phyloP scores from a whole-genome alignment of 2,888 invertebrate species.

The Selenia dentaria region DNA sequence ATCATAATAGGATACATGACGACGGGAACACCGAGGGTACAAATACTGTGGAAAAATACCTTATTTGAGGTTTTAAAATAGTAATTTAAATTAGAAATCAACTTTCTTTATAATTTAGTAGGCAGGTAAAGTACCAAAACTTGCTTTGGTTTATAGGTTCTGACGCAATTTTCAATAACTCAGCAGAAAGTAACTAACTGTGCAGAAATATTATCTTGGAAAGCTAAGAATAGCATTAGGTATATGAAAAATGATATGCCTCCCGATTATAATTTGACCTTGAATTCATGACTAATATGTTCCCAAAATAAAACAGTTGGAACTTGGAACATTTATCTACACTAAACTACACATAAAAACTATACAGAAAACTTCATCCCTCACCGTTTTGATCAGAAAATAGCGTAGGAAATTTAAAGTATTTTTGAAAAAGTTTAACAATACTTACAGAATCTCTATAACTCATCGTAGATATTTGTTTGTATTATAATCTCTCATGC shows the following conservation, averaged over 20 bases:
- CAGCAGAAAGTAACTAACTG: no score
- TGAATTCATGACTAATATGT: slow-evolving; percentile 61
- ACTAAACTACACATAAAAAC: slow-evolving; percentile 21
- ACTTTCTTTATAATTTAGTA: background rate
- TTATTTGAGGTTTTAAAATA: slow-evolving; percentile 13
- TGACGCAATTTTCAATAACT: background rate
- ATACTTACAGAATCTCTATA: slow-evolving; percentile 74
- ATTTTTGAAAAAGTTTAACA: background rate
- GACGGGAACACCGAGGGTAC: slow-evolving; percentile 50
- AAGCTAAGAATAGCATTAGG: slow-evolving; percentile 31
- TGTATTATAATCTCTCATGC: no score
- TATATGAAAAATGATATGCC: slow-evolving; percentile 59
- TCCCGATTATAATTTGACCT: slow-evolving; percentile 53
- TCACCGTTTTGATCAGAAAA: background rate
- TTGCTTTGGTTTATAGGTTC: slow-evolving; percentile 2
- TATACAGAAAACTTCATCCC: background rate
- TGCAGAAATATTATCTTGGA: background rate
- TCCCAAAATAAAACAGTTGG: slow-evolving; percentile 60
- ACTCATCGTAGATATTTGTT: slow-evolving; percentile 56
- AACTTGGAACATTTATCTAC: slow-evolving; percentile 39
- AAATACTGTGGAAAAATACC: slow-evolving; percentile 49
- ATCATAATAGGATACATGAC: slow-evolving; percentile 48
- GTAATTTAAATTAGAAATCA: background rate
- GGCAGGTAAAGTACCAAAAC: background rate
- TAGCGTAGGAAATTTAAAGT: background rate